A percentile compares a stretch with the other conserved stretches of the same genome.
phyloP scores from a whole-genome alignment of 2,113 vertebrate genomes.

The Cyprinodon variegatus region DNA sequence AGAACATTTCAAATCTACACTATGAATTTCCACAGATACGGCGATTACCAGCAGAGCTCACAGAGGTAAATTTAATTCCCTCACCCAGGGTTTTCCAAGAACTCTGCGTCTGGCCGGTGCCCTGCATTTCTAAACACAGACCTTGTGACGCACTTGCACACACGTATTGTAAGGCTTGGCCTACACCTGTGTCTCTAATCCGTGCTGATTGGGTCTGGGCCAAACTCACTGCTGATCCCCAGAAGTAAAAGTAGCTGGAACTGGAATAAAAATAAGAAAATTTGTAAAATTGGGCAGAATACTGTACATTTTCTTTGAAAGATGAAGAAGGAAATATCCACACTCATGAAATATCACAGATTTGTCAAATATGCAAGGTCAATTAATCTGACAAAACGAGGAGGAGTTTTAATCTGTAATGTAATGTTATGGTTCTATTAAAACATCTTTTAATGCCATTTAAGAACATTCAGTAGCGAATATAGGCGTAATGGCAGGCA shows the following conservation, averaged over 20 bases:
- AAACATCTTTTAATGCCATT: conserved; percentile 65
- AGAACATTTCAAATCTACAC: neutral
- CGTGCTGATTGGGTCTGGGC: conserved; percentile 36
- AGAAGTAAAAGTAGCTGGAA: conserved; percentile 6
- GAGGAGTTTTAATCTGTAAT: conserved; percentile 27
- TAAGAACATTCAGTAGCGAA: conserved; percentile 60
- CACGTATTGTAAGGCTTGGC: conserved; percentile 43
- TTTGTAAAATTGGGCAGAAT: neutral
- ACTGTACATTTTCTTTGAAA: neutral
- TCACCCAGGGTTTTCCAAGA: conserved; percentile 60
- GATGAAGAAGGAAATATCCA: neutral
- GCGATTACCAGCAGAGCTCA: conserved; percentile 28
- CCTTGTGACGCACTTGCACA: conserved; percentile 60
- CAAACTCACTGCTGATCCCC: conserved; percentile 42
- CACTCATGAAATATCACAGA: neutral
- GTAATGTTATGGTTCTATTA: conserved; percentile 50
- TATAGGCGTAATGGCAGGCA: conserved; percentile 65
- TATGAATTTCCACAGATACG: conserved; percentile 1
- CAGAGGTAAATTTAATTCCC: conserved; percentile 49
- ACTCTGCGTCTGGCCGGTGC: conserved; percentile 55
- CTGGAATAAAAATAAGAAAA: neutral
- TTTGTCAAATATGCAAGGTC: neutral
- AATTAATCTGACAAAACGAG: conserved; percentile 4
- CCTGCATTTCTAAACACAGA: conserved; percentile 72
- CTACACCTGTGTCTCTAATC: conserved; percentile 64